phyloP scores from a whole-genome alignment of 2,113 vertebrate species.

The Bubalus kerabau region DNA sequence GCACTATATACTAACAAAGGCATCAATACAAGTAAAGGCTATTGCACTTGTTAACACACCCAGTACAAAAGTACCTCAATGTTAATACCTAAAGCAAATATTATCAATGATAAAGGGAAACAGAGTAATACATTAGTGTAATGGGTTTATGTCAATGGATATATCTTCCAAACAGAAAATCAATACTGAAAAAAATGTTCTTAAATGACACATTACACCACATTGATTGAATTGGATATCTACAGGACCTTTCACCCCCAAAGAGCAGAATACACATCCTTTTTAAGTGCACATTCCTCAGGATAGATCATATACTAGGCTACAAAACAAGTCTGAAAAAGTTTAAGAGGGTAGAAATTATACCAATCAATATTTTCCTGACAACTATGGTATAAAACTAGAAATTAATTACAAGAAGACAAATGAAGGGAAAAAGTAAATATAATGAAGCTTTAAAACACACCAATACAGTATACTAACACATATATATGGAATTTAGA shows the following conservation, averaged over 20 bases:
- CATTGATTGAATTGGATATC: background rate
- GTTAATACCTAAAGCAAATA: background rate
- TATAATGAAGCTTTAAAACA: background rate
- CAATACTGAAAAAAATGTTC: background rate
- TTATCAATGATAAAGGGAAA: background rate
- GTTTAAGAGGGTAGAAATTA: background rate
- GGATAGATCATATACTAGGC: background rate
- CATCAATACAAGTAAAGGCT: background rate
- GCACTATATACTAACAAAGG: background rate
- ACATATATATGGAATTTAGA: no score
- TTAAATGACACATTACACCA: background rate
- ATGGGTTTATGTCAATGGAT: background rate
- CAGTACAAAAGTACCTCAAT: background rate
- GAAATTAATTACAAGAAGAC: background rate
- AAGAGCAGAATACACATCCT: background rate
- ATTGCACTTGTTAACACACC: background rate
- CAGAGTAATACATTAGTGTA: background rate
- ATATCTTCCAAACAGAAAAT: background rate
- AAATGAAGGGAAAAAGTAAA: background rate
- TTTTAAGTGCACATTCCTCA: background rate
- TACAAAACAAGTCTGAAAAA: background rate
- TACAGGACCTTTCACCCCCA: background rate
- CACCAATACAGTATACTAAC: no score
- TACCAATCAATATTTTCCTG: background rate
- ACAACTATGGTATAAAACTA: background rate